Conservation (phyloP, 2,113 vertebrate genomes). For the Columba janthina region DNA sequence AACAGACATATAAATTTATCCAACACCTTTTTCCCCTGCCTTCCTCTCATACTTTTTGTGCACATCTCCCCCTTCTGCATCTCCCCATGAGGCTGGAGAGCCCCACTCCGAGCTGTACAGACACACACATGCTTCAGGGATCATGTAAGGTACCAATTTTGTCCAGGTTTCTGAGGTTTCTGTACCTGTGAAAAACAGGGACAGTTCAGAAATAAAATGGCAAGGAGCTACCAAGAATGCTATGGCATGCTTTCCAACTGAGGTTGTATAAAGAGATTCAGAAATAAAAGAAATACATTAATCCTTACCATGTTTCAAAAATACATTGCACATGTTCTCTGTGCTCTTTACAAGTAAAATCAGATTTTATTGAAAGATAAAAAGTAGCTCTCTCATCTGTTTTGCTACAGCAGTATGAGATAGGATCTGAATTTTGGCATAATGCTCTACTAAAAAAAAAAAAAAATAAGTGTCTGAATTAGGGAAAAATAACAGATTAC, state of each 20-base stretch:
- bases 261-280: background rate
- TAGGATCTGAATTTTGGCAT: background rate
- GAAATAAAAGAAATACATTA: background rate
- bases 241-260: background rate
- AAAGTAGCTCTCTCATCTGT: background rate
- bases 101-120: background rate
- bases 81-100: background rate
- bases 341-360: background rate
- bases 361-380: background rate
- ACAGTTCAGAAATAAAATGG: background rate
- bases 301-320: background rate
- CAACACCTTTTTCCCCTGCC: background rate
- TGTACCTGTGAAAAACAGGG: background rate
- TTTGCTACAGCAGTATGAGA: background rate
- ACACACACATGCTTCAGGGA: background rate
- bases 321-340: background rate
- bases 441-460: background rate
- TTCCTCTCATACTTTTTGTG: background rate
- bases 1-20: too few relatives aligned
- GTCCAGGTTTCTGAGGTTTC: background rate
- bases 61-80: rapidly evolving
- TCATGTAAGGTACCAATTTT: background rate
- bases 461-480: background rate
- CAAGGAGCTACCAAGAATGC: background rate
- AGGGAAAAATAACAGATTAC: background rate